Conservation (phyloP, 2,888 invertebrate species). For the Alsophila aescularia region DNA sequence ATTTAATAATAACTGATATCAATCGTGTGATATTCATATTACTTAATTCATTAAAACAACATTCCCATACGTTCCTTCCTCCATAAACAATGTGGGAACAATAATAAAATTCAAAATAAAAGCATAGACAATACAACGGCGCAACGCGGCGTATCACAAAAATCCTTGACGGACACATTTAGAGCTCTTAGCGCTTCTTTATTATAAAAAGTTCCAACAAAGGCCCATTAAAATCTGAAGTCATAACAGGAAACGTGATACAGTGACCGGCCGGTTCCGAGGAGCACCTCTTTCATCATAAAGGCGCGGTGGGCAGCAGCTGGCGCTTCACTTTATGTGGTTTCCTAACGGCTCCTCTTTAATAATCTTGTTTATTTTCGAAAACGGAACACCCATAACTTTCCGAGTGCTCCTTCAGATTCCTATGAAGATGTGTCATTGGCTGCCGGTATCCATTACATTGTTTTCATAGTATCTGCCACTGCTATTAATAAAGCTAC, state of each 20-base stretch:
- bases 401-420: slow-evolving; percentile 50
- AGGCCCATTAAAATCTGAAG: slow-evolving; percentile 79
- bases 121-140: slow-evolving; percentile 61
- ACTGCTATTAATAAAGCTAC: slow-evolving; percentile 38
- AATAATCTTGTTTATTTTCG: slow-evolving; percentile 81
- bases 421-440: slow-evolving; percentile 64
- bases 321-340: slow-evolving; percentile 80
- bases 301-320: slow-evolving; percentile 76
- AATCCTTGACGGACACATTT: slow-evolving; percentile 62
- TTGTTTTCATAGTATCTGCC: slow-evolving; percentile 39
- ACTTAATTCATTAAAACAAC: slow-evolving; percentile 12
- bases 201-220: slow-evolving; percentile 73
- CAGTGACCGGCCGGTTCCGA: slow-evolving; percentile 65
- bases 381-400: slow-evolving; percentile 73
- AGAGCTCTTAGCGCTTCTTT: slow-evolving; percentile 70
- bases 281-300: slow-evolving; percentile 78
- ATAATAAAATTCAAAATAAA: slow-evolving; percentile 55
- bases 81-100: slow-evolving; percentile 57
- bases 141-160: slow-evolving; percentile 55
- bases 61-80: slow-evolving; percentile 37
- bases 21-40: slow-evolving; percentile 19
- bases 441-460: slow-evolving; percentile 42
- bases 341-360: slow-evolving; percentile 75
- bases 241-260: slow-evolving; percentile 84
- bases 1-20: slow-evolving; percentile 12